Evolutionary conservation across 2,113 vertebrate genomes (phyloP).

Genomic region (Okapia johnstoni): DNA sequence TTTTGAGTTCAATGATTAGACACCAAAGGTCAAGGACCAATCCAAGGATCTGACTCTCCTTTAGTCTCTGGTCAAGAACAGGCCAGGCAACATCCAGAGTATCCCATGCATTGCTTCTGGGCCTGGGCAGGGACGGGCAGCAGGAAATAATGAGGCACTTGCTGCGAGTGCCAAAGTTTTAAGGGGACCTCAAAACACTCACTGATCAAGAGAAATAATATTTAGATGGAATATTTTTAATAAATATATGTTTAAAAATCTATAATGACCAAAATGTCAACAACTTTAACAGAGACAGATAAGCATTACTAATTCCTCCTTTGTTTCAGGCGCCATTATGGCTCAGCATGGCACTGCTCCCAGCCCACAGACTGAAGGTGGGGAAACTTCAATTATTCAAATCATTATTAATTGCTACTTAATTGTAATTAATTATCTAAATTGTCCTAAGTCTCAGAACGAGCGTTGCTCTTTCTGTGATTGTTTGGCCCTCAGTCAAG

Average conservation of each 20-base stretch:
- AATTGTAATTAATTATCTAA: constrained; percentile 22
- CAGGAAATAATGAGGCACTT: neutral
- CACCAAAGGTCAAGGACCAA: neutral
- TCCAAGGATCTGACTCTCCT: neutral
- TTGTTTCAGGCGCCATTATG: neutral
- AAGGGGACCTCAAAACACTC: neutral
- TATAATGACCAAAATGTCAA: neutral
- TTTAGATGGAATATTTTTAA: neutral
- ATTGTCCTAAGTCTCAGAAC: neutral
- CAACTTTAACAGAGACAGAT: neutral
- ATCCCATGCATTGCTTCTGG: neutral
- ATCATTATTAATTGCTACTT: constrained; percentile 20
- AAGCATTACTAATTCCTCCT: neutral
- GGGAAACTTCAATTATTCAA: neutral
- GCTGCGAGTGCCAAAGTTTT: neutral
- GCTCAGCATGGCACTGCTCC: neutral
- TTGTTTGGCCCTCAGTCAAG: neutral
- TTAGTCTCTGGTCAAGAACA: neutral
- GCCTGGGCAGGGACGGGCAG: neutral
- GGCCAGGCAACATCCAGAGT: neutral
- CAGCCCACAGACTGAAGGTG: neutral
- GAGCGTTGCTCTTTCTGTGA: neutral
- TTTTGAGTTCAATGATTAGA: neutral
- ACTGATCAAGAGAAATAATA: neutral
- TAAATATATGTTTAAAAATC: neutral